phyloP scores from a whole-genome alignment of 2,113 vertebrate species.

The Pleuronectes platessa region DNA sequence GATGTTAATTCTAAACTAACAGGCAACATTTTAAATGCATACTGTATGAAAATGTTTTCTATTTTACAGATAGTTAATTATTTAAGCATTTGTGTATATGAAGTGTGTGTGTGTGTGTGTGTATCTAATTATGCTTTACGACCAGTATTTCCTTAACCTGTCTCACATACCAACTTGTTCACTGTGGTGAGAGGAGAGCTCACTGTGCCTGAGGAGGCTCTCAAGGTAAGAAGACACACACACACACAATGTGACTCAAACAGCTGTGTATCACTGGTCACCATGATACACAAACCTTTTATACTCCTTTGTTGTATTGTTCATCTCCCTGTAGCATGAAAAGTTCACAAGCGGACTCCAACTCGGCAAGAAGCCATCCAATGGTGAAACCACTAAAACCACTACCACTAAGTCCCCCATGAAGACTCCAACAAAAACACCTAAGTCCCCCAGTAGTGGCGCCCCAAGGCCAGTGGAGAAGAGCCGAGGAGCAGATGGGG shows the following conservation, averaged over 20 bases:
- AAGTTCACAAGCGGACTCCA: slow-evolving; percentile 98
- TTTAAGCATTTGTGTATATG: not conserved
- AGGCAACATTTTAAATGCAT: no score
- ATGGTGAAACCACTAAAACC: slow-evolving; percentile 77
- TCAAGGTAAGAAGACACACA: slow-evolving; percentile 86
- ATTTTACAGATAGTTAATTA: not conserved
- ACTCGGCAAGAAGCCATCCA: slow-evolving; percentile 89
- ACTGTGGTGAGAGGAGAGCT: slow-evolving; percentile 96
- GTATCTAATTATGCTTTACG: not conserved
- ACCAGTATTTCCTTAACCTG: slow-evolving; percentile 79
- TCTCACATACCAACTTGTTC: slow-evolving; percentile 97
- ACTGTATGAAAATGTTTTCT: no score
- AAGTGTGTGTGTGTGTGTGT: not conserved
- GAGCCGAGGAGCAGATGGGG: slow-evolving; percentile 76
- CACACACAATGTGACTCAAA: not conserved
- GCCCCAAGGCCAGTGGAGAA: slow-evolving; percentile 79
- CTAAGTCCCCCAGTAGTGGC: slow-evolving; percentile 77
- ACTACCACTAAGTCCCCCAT: slow-evolving; percentile 63
- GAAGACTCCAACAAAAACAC: slow-evolving; percentile 80
- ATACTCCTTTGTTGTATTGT: no score
- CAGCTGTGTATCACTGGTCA: not conserved
- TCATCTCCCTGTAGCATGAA: slow-evolving; percentile 88
- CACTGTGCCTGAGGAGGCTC: slow-evolving; percentile 96
- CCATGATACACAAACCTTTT: no score
- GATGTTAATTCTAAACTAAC: no score